These are phyloP conservation scores for Oenanthe melanoleuca DNA, from an alignment of 2,113 vertebrate genomes.

Conservation along the genomic window DNA sequence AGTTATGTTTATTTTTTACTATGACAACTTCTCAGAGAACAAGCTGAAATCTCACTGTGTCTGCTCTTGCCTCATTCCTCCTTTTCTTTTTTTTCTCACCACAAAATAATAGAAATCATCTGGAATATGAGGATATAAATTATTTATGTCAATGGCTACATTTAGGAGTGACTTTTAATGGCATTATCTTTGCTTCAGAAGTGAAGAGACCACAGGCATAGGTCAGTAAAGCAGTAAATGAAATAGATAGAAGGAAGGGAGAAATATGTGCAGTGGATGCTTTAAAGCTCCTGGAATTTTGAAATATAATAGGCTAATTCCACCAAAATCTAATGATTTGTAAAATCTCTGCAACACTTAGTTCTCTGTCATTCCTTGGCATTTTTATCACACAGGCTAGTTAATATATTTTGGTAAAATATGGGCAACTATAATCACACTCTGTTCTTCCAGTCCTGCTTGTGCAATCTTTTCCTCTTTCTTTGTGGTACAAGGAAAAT, in stretches of 20 bases:
- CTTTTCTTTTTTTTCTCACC: background rate
- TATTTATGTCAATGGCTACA: background rate
- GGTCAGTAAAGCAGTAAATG: background rate
- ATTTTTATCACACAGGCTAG: background rate
- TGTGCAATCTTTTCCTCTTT: background rate
- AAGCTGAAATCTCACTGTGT: background rate
- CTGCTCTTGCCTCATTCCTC: background rate
- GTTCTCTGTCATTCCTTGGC: background rate
- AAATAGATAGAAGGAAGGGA: background rate
- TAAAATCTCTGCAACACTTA: background rate
- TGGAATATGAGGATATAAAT: background rate
- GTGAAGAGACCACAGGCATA: background rate
- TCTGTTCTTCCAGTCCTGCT: background rate
- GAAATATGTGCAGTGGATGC: background rate
- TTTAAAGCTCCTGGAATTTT: background rate
- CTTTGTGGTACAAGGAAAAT: background rate
- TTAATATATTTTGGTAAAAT: background rate
- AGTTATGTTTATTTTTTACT: slow-evolving; percentile 11
- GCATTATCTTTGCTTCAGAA: background rate
- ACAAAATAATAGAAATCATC: background rate
- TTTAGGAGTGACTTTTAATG: background rate
- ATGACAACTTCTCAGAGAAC: slow-evolving; percentile 19
- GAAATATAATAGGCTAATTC: background rate
- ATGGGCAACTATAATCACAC: background rate
- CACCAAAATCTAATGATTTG: background rate